phyloP scores from a whole-genome alignment of 2,888 invertebrate genomes.

The Hipparchia sbordonii region DNA sequence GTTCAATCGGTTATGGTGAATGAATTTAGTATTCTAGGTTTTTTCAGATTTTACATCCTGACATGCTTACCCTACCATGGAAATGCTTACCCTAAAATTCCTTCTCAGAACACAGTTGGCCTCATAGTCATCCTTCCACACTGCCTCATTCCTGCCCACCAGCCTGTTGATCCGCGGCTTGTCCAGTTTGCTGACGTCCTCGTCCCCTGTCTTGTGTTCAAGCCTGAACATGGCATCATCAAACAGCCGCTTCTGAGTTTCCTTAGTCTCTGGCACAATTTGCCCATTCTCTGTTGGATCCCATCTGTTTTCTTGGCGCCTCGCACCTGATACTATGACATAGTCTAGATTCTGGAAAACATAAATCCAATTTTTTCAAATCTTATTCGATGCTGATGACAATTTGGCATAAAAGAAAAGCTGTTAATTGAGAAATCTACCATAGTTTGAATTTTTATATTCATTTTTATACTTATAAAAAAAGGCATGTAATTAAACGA shows the following conservation, averaged over 20 bases:
- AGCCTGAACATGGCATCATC: constrained; percentile 99
- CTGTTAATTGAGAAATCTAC: no score
- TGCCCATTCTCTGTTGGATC: constrained; percentile 98
- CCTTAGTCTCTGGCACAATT: constrained; percentile 95
- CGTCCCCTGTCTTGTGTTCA: constrained; percentile 95
- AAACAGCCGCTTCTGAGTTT: constrained; percentile 93
- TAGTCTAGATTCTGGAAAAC: constrained; percentile 95
- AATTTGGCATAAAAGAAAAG: no score
- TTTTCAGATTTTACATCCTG: no score
- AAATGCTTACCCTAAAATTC: constrained; percentile 89
- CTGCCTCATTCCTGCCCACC: constrained; percentile 89
- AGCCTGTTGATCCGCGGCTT: constrained; percentile 89
- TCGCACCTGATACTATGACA: constrained; percentile 96
- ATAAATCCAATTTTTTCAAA: background rate
- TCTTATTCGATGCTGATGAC: background rate
- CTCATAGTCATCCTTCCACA: constrained; percentile 96
- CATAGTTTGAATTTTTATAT: no score
- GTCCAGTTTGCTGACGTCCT: constrained; percentile 85
- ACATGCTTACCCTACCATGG: no score
- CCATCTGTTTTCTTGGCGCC: constrained; percentile 98
- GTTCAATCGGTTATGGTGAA: no score
- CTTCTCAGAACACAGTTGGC: constrained; percentile 93
- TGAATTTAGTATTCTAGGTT: no score
- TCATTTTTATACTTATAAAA: no score
- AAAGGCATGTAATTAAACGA: no score